phyloP scores from a whole-genome alignment of 2,888 invertebrate species.

The Acronicta psi region DNA sequence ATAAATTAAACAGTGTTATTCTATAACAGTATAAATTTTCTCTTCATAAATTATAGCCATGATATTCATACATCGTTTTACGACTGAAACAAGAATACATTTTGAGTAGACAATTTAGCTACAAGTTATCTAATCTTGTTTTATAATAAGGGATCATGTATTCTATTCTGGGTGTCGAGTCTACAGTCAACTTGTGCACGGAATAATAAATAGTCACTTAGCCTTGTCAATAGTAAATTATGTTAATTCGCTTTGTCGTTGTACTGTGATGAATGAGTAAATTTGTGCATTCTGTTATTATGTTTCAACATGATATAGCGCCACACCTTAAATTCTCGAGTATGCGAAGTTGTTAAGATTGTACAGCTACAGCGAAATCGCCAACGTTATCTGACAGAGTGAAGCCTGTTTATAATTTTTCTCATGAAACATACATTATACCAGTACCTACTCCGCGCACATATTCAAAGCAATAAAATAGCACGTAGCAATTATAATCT shows the following conservation, averaged over 20 bases:
- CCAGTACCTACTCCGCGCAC: too few species aligned
- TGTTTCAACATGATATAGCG: background rate
- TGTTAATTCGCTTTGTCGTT: conserved; percentile 56
- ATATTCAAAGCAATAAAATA: too few species aligned
- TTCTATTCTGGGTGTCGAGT: conserved; percentile 24
- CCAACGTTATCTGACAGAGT: too few species aligned
- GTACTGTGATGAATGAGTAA: conserved; percentile 42
- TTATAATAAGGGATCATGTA: conserved; percentile 45
- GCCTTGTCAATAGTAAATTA: conserved; percentile 63
- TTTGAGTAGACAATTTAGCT: conserved; percentile 15
- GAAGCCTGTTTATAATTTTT: too few species aligned
- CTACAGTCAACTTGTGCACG: conserved; percentile 30
- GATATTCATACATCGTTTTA: conserved; percentile 15
- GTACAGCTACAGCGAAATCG: too few species aligned
- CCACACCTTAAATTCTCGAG: background rate
- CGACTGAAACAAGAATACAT: conserved; percentile 14
- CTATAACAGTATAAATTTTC: background rate
- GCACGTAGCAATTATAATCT: too few species aligned
- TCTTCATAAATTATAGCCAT: conserved; percentile 15
- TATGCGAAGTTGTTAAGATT: too few species aligned
- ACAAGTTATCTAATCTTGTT: conserved; percentile 41
- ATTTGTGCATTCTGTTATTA: conserved; percentile 26
- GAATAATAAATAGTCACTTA: conserved; percentile 64
- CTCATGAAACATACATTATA: too few species aligned
- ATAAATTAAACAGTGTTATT: too few species aligned